These are phyloP conservation scores for Bombus difficillimus DNA, from an alignment of 1,140 invertebrate genomes.

Conservation along the genomic window DNA sequence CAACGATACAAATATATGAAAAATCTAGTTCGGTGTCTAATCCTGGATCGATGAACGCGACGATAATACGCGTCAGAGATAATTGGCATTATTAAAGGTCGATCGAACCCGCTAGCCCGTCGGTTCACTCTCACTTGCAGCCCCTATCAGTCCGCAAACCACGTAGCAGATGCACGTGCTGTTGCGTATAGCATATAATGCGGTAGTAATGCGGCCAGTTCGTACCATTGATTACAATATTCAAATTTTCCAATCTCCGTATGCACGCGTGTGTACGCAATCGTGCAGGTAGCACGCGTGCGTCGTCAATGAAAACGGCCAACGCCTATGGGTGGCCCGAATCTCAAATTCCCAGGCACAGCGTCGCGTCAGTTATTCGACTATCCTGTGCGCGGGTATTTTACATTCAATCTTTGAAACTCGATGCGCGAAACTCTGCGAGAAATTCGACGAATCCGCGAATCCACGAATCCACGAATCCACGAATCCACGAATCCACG, in stretches of 20 bases:
- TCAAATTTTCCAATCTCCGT: slow-evolving; percentile 67
- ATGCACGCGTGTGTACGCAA: slow-evolving; percentile 35
- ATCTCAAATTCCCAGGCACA: slow-evolving; percentile 13
- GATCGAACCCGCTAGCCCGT: neutral
- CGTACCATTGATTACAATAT: slow-evolving; percentile 63
- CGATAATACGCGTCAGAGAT: neutral
- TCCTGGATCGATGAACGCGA: too few species aligned
- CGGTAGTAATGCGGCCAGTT: slow-evolving; percentile 31
- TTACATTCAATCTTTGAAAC: slow-evolving; percentile 20
- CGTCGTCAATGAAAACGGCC: slow-evolving; percentile 10
- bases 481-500: too few species aligned
- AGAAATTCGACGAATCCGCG: too few species aligned
- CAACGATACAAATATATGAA: too few species aligned
- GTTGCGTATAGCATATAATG: slow-evolving; percentile 36
- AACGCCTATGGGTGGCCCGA: neutral
- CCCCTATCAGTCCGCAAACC: neutral
- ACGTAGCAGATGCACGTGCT: neutral
- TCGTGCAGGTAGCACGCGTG: neutral
- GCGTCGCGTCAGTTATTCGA: too few species aligned
- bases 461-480: neutral
- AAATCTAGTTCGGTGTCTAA: too few species aligned
- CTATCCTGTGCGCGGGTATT: neutral
- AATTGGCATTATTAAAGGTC: neutral
- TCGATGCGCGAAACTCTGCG: neutral
- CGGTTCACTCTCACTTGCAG: neutral